These are phyloP conservation scores for Ianthella basta DNA, from an alignment of 37 sponge, comb jelly and placozoan genomes.

Conservation along the genomic window DNA sequence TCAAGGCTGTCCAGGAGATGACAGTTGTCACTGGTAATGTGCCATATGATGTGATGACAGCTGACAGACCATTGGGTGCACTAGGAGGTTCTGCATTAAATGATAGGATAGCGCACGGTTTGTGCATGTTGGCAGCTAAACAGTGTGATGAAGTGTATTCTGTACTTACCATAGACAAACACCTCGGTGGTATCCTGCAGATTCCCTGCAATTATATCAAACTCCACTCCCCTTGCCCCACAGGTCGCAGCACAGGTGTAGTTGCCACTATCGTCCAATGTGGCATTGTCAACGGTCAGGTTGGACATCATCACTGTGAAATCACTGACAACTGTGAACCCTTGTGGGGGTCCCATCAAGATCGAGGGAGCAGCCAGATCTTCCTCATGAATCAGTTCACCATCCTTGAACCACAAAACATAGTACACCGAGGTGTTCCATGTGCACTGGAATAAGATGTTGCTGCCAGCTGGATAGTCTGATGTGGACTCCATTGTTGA, in stretches of 20 bases:
- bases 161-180: neutral
- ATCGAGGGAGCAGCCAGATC: no score
- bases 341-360: neutral
- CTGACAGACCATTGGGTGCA: neutral
- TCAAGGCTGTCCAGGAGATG: no score
- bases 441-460: no score
- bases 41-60: no score
- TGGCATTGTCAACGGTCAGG: neutral
- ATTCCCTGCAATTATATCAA: neutral
- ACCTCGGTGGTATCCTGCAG: neutral
- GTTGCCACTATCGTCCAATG: neutral
- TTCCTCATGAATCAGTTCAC: no score
- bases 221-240: constrained; percentile 9
- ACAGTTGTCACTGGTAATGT: no score
- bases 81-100: constrained; percentile 1
- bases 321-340: neutral
- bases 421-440: no score
- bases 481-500: no score
- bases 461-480: no score
- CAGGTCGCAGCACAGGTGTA: constrained; percentile 18
- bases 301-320: neutral
- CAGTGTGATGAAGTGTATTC: neutral
- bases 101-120: neutral
- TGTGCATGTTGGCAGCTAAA: neutral
- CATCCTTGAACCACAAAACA: no score